Base-by-base conservation (phyloP, 2,113 vertebrate species). In the Cygnus atratus region DNA sequence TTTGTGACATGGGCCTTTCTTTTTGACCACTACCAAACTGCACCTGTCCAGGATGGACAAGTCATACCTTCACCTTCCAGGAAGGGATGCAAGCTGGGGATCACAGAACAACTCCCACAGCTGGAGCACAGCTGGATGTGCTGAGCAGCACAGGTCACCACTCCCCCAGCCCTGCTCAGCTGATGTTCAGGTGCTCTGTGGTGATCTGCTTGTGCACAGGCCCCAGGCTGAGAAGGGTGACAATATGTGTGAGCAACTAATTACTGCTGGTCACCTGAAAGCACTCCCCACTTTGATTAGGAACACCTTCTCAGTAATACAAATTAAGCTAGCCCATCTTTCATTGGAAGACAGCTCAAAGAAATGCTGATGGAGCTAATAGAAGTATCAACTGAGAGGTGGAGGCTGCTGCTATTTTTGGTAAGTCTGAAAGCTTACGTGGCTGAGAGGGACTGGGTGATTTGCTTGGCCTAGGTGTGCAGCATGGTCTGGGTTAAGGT, bases 191-290 rank as follows among this genome's bases (percentile, higher is more conserved):
- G 24, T 28, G 61, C 25, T 13, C 59, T 15, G 5, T 43, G 9
- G 28, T 1, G 7, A 16, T 18, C 44, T 41, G 28, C 37, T 59
- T 14, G 19, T 57, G 29, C 41, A 44, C 41, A 31, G 19, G 65
- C 29, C 31, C 37, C n/a, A 10, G 50, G 29, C 29, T 70, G 2
- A 0, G 37, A 20, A 26, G 28, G 37, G 12, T 54, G 28, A 13
- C 0, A 2, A 0, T 43, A 58, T 3, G 3, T 0, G 0, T 6
- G 13, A 12, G 25, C 7, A 19, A 9, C 37, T 31, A n/a, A 11
- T 54, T 31, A n/a, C 44, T 74, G n/a, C n/a, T 39, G 11, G 4
- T n/a, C 66, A 55, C 78, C 65, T 90, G 48, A 2, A 33, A 73
- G 44, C 10, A 20, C 33, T 25, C 52, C 35, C 20, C 75, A 55